A percentile compares a stretch with the other conserved stretches of the same genome.
Evolutionary conservation across 2,888 invertebrate genomes (phyloP).

Genomic region (Callimorpha dominula): DNA sequence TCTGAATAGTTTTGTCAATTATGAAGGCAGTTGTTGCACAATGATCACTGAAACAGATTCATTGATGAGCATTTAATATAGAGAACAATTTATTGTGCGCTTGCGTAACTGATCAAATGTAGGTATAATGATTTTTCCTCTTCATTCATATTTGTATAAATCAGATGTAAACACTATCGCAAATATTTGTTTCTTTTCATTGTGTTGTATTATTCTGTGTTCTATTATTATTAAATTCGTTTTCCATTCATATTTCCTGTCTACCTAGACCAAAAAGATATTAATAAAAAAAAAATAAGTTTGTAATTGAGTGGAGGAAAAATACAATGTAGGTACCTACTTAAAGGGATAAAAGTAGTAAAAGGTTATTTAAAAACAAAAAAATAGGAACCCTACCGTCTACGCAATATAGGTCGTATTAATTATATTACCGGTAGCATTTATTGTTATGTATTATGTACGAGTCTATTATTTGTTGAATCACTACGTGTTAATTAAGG

Average conservation of each 20-base stretch:
- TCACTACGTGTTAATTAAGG: too few species aligned
- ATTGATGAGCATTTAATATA: slow-evolving; percentile 49
- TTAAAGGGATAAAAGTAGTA: neutral
- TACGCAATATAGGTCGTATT: neutral
- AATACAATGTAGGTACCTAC: neutral
- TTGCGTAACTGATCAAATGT: slow-evolving; percentile 18
- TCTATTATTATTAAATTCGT: neutral
- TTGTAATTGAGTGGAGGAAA: neutral
- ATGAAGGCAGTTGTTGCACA: slow-evolving; percentile 36
- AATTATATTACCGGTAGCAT: neutral
- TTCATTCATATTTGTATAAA: neutral
- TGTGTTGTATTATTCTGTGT: too few species aligned
- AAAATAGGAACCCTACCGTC: neutral
- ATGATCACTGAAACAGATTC: slow-evolving; percentile 34
- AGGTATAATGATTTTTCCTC: slow-evolving; percentile 9
- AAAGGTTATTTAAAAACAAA: neutral
- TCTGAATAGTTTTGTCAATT: slow-evolving; percentile 33
- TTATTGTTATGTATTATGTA: too few species aligned
- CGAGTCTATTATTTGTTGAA: too few species aligned
- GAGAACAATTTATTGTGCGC: slow-evolving; percentile 23
- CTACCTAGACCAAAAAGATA: neutral
- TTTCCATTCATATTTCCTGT: neutral
- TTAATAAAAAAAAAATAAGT: neutral
- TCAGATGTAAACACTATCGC: neutral
- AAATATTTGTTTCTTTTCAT: too few species aligned